Base-by-base conservation (phyloP, 92 coral and sea anemone genomes). In the Porites rus region DNA sequence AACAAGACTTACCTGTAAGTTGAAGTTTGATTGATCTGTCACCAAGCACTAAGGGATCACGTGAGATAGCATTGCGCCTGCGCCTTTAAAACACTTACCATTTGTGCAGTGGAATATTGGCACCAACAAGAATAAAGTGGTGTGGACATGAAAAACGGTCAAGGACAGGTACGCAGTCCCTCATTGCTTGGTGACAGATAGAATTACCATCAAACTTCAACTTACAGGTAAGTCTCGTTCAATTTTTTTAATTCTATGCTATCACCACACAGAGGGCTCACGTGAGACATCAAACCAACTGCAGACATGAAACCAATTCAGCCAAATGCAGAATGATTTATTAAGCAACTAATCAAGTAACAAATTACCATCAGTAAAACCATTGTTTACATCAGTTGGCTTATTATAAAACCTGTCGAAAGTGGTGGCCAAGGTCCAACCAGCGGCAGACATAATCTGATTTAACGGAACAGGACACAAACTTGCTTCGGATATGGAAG, bases 281-380 rank as follows among this genome's bases (percentile, higher is more conserved):
- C 84, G 62, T 85, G 89, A 85, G 75, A 85, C 84, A 67, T 85
- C 89, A 86, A 78, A 86, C 79, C 78, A 13, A 86, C 75, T 86
- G 78, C 88, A 76, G 77, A 85, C 82, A 85, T 74, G 78, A 8
- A 51, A 74, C 38, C 51, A 19, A 8, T 74, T 58, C 78, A 74
- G 18, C 51, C 51, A 50, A 18, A 50, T 12, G n/a, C 51, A 74
- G 43, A 8, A 22, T 43, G 51, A 2, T 38, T 52, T 74, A 18
- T 72, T 52, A 53, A 10, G 18, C 18, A n/a, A 14, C 24, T 43
- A 51, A 58, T 74, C 38, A 50, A 74, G 75, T 28, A 65, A 43
- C 88, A 84, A 67, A 60, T 61, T 65, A 77, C 13, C 76, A 11
- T 59, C 74, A 61, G 64, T 77, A 85, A 81, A 81, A 81, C 58